phyloP scores from a whole-genome alignment of 2,797 vertebrate genomes.

The Pantherophis alleghaniensis region DNA sequence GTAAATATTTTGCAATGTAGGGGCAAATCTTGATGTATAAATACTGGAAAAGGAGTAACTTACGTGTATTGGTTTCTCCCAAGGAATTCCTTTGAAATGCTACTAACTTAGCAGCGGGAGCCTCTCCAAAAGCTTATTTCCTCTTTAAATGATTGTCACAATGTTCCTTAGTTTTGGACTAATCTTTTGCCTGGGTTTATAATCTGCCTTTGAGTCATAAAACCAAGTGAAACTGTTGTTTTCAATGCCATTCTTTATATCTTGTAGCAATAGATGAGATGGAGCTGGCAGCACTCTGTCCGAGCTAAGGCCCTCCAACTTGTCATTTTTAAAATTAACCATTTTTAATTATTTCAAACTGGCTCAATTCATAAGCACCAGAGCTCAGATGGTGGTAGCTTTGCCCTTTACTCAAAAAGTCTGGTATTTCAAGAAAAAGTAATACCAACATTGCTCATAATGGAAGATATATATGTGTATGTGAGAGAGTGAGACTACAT shows the following conservation, averaged over 20 bases:
- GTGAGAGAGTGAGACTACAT: neutral
- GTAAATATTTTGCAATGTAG: constrained; percentile 11
- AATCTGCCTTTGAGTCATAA: constrained; percentile 25
- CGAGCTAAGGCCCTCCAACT: neutral
- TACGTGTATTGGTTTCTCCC: neutral
- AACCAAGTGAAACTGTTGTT: constrained; percentile 26
- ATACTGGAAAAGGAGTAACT: constrained; percentile 2
- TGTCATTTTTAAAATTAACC: neutral
- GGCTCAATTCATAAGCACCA: neutral
- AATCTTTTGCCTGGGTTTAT: neutral
- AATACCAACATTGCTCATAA: neutral
- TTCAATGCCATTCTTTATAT: constrained; percentile 22
- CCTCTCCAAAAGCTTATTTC: constrained; percentile 19
- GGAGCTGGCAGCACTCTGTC: constrained; percentile 14
- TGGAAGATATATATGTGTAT: neutral
- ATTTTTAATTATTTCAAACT: neutral
- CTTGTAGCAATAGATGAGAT: constrained; percentile 40
- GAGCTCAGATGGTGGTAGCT: neutral
- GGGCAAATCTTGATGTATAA: neutral
- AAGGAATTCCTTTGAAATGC: neutral
- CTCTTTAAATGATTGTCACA: constrained; percentile 21
- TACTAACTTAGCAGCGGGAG: constrained; percentile 12
- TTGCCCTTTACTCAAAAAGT: neutral
- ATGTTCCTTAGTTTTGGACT: constrained; percentile 1
- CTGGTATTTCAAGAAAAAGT: neutral